A percentile compares a stretch with the other conserved stretches of the same genome.
Evolutionary conservation across 1,140 invertebrate species (phyloP).

Genomic region (Hycleus cichorii): DNA sequence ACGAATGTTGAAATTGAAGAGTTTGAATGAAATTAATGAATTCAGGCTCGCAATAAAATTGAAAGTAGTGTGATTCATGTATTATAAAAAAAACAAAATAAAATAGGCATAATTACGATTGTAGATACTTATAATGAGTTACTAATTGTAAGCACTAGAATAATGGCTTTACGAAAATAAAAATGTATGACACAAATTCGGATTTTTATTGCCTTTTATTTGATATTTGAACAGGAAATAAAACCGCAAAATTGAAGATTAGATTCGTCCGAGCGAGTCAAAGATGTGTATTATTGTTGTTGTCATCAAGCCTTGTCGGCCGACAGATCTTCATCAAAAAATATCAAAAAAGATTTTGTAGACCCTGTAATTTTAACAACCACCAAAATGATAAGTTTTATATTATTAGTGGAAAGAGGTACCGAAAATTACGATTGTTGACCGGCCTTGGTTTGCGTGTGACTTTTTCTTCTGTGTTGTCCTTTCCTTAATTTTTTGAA

Average conservation of each 20-base stretch:
- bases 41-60: background rate
- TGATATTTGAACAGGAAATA: constrained; percentile 2
- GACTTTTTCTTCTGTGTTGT: background rate
- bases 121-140: constrained; percentile 33
- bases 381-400: constrained; percentile 8
- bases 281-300: too few relatives aligned
- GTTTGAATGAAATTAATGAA: background rate
- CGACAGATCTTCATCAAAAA: too few relatives aligned
- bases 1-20: background rate
- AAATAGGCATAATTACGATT: constrained; percentile 19
- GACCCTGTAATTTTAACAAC: constrained; percentile 6
- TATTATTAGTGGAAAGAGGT: background rate
- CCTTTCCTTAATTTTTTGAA: too few relatives aligned
- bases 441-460: constrained; percentile 7
- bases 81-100: constrained; percentile 21
- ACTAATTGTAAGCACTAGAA: constrained; percentile 38
- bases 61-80: constrained; percentile 37
- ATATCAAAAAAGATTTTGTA: too few relatives aligned
- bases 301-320: too few relatives aligned
- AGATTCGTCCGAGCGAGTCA: constrained; percentile 9
- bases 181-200: constrained; percentile 29
- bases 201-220: too few relatives aligned
- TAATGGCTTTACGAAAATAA: constrained; percentile 34
- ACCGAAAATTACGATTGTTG: too few relatives aligned
- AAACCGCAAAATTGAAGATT: constrained; percentile 13